These are phyloP conservation scores for Psix sp. DNA, from an alignment of 1,140 invertebrate genomes.

Conservation along the genomic window DNA sequence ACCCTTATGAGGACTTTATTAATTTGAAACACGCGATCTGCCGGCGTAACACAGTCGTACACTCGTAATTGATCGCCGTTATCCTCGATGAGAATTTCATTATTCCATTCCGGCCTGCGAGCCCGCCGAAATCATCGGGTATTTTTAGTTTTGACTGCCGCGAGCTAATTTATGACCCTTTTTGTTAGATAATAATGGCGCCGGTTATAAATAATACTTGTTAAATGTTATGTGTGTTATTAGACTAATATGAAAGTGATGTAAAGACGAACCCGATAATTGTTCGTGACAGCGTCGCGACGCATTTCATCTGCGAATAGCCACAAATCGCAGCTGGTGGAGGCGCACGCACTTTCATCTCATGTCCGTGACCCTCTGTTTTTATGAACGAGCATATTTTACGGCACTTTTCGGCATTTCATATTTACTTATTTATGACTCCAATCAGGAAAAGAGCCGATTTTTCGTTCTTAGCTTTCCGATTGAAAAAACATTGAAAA, in stretches of 20 bases:
- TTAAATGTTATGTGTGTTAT: conserved; percentile 36
- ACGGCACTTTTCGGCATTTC: conserved; percentile 43
- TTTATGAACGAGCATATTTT: conserved; percentile 43
- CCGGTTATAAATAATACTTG: conserved; percentile 39
- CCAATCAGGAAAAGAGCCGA: not conserved
- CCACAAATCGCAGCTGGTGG: conserved; percentile 49
- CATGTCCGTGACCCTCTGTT: too few species aligned
- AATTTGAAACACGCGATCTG: conserved; percentile 42
- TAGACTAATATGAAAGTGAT: conserved; percentile 57
- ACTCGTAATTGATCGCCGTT: conserved; percentile 5
- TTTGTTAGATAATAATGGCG: conserved; percentile 20
- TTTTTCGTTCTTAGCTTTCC: too few species aligned
- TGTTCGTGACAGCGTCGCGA: conserved; percentile 51
- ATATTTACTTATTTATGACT: conserved; percentile 52
- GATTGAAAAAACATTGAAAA: too few species aligned
- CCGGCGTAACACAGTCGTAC: conserved; percentile 20
- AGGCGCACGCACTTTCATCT: conserved; percentile 31
- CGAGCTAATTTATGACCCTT: conserved; percentile 30
- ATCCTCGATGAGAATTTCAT: conserved; percentile 14
- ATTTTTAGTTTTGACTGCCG: conserved; percentile 5
- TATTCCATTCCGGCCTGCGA: conserved; percentile 20
- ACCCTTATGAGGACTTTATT: conserved; percentile 51
- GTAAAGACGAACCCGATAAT: conserved; percentile 54
- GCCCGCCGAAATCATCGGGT: not conserved
- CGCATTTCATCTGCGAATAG: conserved; percentile 57